These are phyloP conservation scores for Oscheius sp. DNA, from an alignment of 2,888 invertebrate genomes.

Conservation along the genomic window DNA sequence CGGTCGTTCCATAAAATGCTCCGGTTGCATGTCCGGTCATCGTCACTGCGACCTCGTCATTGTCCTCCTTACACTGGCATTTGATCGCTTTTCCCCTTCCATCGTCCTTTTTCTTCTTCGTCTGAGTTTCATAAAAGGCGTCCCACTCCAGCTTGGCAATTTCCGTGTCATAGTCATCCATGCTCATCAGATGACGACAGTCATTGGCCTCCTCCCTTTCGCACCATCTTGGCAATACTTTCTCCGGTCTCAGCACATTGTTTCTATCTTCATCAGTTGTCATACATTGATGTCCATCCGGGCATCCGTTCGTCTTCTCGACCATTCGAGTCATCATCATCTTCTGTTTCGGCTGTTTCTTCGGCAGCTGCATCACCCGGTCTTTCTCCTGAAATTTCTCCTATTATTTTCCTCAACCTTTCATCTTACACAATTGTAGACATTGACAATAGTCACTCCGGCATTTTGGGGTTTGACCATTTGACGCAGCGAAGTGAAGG, in stretches of 20 bases:
- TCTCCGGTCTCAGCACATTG: background rate
- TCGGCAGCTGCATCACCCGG: background rate
- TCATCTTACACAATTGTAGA: conserved; percentile 18
- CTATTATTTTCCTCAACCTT: too few relatives aligned
- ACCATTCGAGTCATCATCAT: background rate
- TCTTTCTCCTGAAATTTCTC: background rate
- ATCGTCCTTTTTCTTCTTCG: background rate
- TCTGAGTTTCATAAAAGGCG: background rate
- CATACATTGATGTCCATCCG: background rate
- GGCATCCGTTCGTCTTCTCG: background rate
- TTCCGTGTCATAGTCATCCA: conserved; percentile 4
- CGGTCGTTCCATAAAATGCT: conserved; percentile 27
- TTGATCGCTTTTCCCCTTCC: background rate
- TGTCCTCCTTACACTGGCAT: background rate
- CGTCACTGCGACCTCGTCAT: too few relatives aligned
- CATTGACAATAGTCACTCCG: conserved; percentile 29
- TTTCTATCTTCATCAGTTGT: conserved; percentile 12
- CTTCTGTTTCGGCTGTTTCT: background rate
- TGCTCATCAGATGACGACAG: background rate
- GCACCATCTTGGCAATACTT: conserved; percentile 14
- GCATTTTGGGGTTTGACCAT: conserved; percentile 7
- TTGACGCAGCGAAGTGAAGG: conserved; percentile 24
- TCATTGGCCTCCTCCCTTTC: background rate
- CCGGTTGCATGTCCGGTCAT: background rate
- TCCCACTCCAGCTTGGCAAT: conserved; percentile 12